Evolutionary conservation across 2,888 invertebrate genomes (phyloP).

Genomic region (Drosophila barbarae): DNA sequence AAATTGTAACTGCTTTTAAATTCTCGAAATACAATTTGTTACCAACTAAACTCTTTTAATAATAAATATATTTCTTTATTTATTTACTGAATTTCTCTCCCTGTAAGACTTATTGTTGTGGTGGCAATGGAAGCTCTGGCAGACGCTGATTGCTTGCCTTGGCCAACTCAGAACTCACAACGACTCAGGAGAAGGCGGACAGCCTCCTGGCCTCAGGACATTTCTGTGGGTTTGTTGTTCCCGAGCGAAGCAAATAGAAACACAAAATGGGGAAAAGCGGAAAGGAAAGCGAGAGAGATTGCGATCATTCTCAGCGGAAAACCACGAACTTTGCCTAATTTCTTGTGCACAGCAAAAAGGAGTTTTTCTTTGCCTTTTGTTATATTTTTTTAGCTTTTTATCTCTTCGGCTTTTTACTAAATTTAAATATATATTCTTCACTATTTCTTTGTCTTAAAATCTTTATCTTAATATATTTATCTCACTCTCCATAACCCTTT

Average conservation of each 20-base stretch:
- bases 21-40: too few relatives aligned
- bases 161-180: slow-evolving; percentile 12
- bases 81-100: background rate
- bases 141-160: slow-evolving; percentile 25
- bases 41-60: too few relatives aligned
- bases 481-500: background rate
- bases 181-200: slow-evolving; percentile 17
- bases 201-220: slow-evolving; percentile 21
- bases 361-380: background rate
- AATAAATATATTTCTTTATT: background rate
- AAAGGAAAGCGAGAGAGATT: slow-evolving; percentile 3
- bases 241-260: slow-evolving; percentile 2
- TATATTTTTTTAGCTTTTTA: background rate
- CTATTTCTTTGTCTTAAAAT: background rate
- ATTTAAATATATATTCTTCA: background rate
- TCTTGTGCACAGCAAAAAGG: background rate
- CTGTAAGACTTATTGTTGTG: slow-evolving; percentile 17
- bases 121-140: slow-evolving; percentile 17
- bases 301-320: slow-evolving; percentile 3
- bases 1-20: background rate
- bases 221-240: slow-evolving; percentile 20
- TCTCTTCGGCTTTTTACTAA: background rate
- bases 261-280: background rate
- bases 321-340: background rate
- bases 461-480: background rate